These are phyloP conservation scores for Fregata magnificens DNA, from an alignment of 2,113 vertebrate species.

Conservation along the genomic window DNA sequence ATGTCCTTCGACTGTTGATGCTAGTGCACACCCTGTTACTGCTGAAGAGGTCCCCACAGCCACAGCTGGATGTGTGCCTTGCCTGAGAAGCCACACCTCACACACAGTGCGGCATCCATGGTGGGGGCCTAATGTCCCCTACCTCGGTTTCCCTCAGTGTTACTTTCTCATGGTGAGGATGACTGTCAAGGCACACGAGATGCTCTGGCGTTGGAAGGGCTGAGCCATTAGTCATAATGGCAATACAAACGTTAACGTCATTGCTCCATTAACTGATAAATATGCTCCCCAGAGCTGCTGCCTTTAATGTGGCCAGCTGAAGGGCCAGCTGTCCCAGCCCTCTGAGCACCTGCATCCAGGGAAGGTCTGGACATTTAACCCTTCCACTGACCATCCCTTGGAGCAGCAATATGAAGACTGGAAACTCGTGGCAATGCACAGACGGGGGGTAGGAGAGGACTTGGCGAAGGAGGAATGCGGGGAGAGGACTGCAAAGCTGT, in stretches of 20 bases:
- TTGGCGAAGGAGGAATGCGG: accelerated
- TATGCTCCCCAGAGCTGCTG: neutral
- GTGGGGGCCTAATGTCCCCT: accelerated
- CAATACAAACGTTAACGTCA: neutral
- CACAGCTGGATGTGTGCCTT: neutral
- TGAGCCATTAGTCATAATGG: neutral
- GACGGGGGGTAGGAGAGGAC: neutral
- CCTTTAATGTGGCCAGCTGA: neutral
- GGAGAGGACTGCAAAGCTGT: neutral
- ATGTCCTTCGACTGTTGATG: neutral
- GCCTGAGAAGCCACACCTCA: neutral
- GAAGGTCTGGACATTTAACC: neutral
- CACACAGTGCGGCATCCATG: too few relatives aligned
- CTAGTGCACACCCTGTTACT: neutral
- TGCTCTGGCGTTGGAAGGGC: neutral
- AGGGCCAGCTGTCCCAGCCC: neutral
- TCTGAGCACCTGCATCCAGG: neutral
- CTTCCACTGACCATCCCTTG: neutral
- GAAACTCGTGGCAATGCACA: accelerated
- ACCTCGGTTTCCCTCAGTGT: neutral
- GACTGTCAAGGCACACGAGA: neutral
- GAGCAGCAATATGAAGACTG: neutral
- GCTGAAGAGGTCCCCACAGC: neutral
- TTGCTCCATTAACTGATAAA: neutral
- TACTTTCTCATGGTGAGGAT: neutral